Percentiles rank a stretch among this genome's conserved stretches.
phyloP scores from a whole-genome alignment of 2,113 vertebrate genomes.

The Hippoglossus stenolepis region DNA sequence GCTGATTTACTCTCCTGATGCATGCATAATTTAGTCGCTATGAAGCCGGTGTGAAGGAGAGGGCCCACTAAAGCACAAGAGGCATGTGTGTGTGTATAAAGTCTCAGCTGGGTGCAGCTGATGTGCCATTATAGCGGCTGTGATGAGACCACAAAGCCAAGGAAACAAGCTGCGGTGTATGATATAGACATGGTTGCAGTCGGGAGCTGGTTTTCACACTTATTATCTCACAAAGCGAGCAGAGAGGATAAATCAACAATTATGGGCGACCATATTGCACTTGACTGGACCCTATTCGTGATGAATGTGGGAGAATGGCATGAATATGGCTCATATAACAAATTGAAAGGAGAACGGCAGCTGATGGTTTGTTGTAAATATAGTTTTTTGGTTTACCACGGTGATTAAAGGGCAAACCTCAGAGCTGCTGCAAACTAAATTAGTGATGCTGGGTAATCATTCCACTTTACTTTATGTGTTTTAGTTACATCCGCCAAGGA shows the following conservation, averaged over 20 bases:
- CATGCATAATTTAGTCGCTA: constrained; percentile 83
- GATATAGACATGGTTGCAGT: constrained; percentile 48
- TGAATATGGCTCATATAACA: constrained; percentile 20
- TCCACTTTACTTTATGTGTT: neutral
- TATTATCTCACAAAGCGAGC: constrained; percentile 51
- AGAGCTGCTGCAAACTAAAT: neutral
- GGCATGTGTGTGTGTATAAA: constrained; percentile 37
- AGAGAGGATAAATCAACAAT: constrained; percentile 49
- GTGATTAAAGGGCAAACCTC: constrained; percentile 15
- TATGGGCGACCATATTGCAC: constrained; percentile 51
- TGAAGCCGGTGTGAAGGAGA: constrained; percentile 76
- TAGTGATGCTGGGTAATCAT: neutral
- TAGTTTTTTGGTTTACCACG: neutral
- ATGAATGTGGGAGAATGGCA: constrained; percentile 42
- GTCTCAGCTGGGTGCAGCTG: constrained; percentile 66
- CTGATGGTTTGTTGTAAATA: constrained; percentile 5
- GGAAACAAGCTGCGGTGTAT: constrained; percentile 49
- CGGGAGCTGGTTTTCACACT: constrained; percentile 51
- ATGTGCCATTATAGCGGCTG: constrained; percentile 65
- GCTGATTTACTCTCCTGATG: constrained; percentile 80
- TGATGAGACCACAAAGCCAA: constrained; percentile 65
- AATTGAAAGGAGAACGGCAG: constrained; percentile 15
- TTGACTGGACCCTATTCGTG: constrained; percentile 40
- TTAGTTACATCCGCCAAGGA: neutral
- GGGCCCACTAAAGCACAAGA: constrained; percentile 66